Conservation (phyloP, 2,888 invertebrate species). For the Xanthorhoe designata region DNA sequence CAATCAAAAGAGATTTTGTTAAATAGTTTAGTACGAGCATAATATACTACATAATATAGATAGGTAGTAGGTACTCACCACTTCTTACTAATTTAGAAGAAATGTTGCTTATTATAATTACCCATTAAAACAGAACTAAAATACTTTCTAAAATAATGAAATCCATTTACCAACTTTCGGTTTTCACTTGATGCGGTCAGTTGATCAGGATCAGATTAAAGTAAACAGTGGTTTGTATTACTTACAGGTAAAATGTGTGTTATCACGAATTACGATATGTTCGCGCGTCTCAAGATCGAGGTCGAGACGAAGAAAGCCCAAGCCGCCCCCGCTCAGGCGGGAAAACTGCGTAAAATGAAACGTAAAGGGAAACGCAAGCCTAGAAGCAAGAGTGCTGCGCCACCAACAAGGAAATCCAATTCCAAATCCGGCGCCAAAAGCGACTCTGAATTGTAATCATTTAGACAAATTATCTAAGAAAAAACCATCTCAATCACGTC, state of each 20-base stretch:
- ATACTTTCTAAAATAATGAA: slow-evolving; percentile 16
- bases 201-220: slow-evolving; percentile 11
- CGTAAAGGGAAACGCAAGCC: slow-evolving; percentile 67
- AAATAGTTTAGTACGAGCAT: neutral
- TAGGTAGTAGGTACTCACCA: too few species aligned
- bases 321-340: slow-evolving; percentile 56
- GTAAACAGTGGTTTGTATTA: neutral
- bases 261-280: slow-evolving; percentile 82
- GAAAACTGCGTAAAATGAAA: slow-evolving; percentile 66
- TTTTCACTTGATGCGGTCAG: slow-evolving; percentile 15
- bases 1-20: neutral
- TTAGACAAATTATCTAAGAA: neutral
- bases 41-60: neutral
- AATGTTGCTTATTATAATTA: slow-evolving; percentile 1
- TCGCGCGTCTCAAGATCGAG: slow-evolving; percentile 76
- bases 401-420: slow-evolving; percentile 57
- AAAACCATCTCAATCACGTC: too few species aligned
- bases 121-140: neutral
- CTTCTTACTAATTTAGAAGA: neutral
- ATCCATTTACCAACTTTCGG: neutral
- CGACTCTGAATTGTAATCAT: slow-evolving; percentile 73
- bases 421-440: slow-evolving; percentile 76
- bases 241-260: slow-evolving; percentile 78
- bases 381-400: slow-evolving; percentile 78
- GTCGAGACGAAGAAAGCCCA: slow-evolving; percentile 71